Conservation (phyloP, 1,140 invertebrate genomes). For the Megalonaias nervosa region DNA sequence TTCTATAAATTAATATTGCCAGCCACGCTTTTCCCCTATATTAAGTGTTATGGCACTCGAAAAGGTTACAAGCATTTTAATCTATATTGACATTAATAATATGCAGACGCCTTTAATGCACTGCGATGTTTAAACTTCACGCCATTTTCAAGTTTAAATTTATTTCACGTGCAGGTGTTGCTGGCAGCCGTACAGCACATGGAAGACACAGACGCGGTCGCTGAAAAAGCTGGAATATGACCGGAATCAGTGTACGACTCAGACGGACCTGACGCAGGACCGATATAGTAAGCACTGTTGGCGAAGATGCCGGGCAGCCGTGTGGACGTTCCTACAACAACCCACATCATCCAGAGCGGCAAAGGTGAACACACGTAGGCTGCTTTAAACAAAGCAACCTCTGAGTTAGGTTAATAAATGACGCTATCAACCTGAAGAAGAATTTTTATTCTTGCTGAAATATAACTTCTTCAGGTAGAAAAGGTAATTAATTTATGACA, state of each 20-base stretch:
- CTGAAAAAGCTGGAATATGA: conserved; percentile 65
- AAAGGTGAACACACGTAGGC: conserved; percentile 44
- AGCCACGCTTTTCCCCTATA: no score
- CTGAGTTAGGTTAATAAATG: background rate
- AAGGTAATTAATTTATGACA: background rate
- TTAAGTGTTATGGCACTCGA: no score
- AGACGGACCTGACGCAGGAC: conserved; percentile 46
- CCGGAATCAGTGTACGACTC: conserved; percentile 62
- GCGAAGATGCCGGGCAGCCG: conserved; percentile 41
- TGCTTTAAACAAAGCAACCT: background rate
- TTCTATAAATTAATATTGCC: no score
- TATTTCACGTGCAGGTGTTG: conserved; percentile 52
- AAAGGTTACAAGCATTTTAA: no score
- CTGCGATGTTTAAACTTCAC: no score
- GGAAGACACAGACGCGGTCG: conserved; percentile 66
- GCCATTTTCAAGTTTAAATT: no score
- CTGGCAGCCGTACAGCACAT: conserved; percentile 67
- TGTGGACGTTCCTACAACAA: conserved; percentile 64
- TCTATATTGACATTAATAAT: no score
- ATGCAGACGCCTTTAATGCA: no score
- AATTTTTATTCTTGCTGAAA: background rate
- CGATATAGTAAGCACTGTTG: conserved; percentile 43
- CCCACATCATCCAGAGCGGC: conserved; percentile 59
- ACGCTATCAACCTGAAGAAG: background rate
- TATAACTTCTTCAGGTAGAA: background rate